A percentile compares a stretch with the other conserved stretches of the same genome.
Conservation (phyloP, 2,113 vertebrate species). For the Microcebus jonahi region DNA sequence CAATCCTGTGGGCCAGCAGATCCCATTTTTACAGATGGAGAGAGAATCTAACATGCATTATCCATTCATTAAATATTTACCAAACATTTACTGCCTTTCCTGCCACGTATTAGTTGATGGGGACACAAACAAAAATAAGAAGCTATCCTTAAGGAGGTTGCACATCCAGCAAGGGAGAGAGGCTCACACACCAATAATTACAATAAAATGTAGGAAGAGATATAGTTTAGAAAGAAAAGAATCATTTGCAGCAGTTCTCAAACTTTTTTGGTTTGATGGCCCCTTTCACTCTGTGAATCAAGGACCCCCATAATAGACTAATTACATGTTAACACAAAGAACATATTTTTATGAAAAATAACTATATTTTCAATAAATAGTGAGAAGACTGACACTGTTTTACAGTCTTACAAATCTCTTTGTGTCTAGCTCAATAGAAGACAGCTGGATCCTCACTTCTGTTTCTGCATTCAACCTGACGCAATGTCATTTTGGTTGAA, state of each 20-base stretch:
- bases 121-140: neutral
- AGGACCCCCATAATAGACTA: neutral
- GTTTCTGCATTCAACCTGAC: neutral
- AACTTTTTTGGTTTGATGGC: neutral
- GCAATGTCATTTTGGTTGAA: neutral
- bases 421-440: neutral
- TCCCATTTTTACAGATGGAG: neutral
- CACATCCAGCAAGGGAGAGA: neutral
- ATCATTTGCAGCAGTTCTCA: neutral
- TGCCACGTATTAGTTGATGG: neutral
- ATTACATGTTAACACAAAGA: neutral
- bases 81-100: neutral
- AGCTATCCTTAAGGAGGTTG: neutral
- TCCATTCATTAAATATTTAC: neutral
- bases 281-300: conserved; percentile 26
- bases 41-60: neutral
- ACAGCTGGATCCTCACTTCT: neutral
- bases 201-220: neutral
- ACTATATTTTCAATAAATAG: neutral
- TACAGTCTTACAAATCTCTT: neutral
- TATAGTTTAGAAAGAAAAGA: neutral
- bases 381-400: neutral
- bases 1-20: neutral
- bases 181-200: neutral
- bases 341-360: conserved; percentile 24